Base-by-base conservation (phyloP, 2,113 vertebrate species). In the Psilopsiagon aurifrons region DNA sequence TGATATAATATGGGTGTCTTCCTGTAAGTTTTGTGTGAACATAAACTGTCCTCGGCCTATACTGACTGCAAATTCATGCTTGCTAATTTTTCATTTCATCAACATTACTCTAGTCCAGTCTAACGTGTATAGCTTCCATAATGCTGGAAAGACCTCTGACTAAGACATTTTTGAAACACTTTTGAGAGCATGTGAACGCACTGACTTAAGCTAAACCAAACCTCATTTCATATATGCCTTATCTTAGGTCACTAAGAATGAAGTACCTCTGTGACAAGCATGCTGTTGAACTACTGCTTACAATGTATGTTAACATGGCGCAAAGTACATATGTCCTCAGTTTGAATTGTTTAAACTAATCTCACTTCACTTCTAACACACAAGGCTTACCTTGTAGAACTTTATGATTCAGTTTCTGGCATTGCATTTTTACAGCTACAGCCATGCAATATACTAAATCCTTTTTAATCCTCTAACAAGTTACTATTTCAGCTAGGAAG, bases 401-500 rank as follows among this genome's bases (percentile, higher is more conserved):
- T 35, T 28, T 85, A 11, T 87, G 37, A 86, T 70, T 89, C 64
- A 79, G 6, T 79, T 93, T 11, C 20, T 91, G 66, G 19, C 25
- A 83, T 87, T 77, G 37, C 10, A 64, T 57, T 93, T 92, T n/a
- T 41, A 67, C 4, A 82, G 49, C 25, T 86, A 29, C 27, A 80
- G 71, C 46, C 7, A 66, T 23, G 49, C 55, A 77, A 46, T 82
- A 75, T 51, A 17, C 17, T 52, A 96, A 96, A 93, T 94, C 54
- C 11, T 95, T 92, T 92, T 87, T 83, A 96, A 96, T 86, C 43
- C 41, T 81, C 79, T 83, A 59, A 78, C 55, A 91, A 92, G 83
- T 60, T 95, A 86, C 23, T 93, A 17, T 83, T 92, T 92, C 66
- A 88, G 5, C 25, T 89, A 92, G 60, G 52, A 79, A 77, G 5